Base-by-base conservation (phyloP, 2,888 invertebrate genomes). In the Hoplodrina blanda region DNA sequence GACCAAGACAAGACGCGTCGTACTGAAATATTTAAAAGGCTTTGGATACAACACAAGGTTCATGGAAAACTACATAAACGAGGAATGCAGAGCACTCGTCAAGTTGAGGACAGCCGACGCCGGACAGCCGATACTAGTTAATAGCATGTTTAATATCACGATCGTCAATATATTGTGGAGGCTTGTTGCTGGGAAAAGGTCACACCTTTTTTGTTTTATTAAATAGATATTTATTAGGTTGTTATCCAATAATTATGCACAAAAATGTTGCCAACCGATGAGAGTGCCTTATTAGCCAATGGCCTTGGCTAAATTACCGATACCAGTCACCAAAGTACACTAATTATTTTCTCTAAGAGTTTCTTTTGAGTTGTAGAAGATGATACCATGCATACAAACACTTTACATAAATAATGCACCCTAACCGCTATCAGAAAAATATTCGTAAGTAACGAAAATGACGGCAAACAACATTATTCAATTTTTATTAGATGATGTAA, bases 161-260 rank as follows among this genome's bases (percentile, higher is more conserved):
- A 96, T 97, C 4, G 89, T 98, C 7, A 98, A 98, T 90, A 97
- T 97, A 1, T 88, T 98, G 46, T 98, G 98, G 98, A 95, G 96
- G 37, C 95, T 98, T 90, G 96, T 98, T 59, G 97, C 97, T 25
- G 97, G 97, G 0, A 96, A 96, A 90, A 95, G 97, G 96, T 96
- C 37, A n/a, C 19, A 30, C 44, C 2, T 55, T 41, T 37, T 37
- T 64, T 50, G 60, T 19, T 33, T 46, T n/a, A 49, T 54, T 63
- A 56, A 25, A 55, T 20, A 0, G 17, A 50, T 74, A 19, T 44
- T 33, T 55, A 19, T 30, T 13, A 19, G 11, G 41, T 41, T 11
- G 10, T 41, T 41, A 41, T 41, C 41, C 11, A 41, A 41, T 10
- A 54, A 19, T 25, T 41, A n/a, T 8, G 44, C 7, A 54, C 11